Evolutionary conservation across 2,113 vertebrate species (phyloP), one percentile per base, ranked within the genome.

Genomic region (Pelodiscus sinensis): DNA sequence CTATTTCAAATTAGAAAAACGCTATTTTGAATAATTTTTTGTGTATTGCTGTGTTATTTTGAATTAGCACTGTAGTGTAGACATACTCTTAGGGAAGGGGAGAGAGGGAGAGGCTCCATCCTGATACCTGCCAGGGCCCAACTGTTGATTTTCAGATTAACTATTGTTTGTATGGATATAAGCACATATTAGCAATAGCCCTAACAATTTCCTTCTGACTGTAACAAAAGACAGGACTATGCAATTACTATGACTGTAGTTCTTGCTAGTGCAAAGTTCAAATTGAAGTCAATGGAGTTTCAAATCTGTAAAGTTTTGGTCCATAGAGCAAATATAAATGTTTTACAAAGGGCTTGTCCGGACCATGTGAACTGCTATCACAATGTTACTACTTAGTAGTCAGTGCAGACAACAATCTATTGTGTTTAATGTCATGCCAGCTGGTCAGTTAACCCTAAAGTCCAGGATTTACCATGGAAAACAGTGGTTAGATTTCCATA

Each of bases 371-470:
- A 79, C 2, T 79, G 57, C 25, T 22, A 58, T 58, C 57, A 58
- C 57, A 58, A 25, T 58, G 57, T 9, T 58, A 58, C 24, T 58
- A 58, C 24, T 58, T 25, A 58, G 8, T 15, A 25, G 29, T 68
- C 65, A n/a, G 29, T 68, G 16, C n/a, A 68, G 65, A n/a, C 31
- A 68, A 44, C 15, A 68, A 11, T 68, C 16, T n/a, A 55, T 96
- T 95, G 95, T 95, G 29, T 75, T 90, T 78, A 65, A 75, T 92
- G 57, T 84, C 77, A 1, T 89, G 60, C 75, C 84, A 68, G 24
- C 44, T 92, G 92, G 90, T 83, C 79, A 31, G 90, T 81, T 88
- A 93, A 94, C 92, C 62, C 81, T 79, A 71, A 95, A 86, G 38
- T 78, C 81, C 87, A 88, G 71, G 73, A 38, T 90, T 68, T 68